phyloP scores from a whole-genome alignment of 2,797 vertebrate species.

The Ataeniobius toweri region DNA sequence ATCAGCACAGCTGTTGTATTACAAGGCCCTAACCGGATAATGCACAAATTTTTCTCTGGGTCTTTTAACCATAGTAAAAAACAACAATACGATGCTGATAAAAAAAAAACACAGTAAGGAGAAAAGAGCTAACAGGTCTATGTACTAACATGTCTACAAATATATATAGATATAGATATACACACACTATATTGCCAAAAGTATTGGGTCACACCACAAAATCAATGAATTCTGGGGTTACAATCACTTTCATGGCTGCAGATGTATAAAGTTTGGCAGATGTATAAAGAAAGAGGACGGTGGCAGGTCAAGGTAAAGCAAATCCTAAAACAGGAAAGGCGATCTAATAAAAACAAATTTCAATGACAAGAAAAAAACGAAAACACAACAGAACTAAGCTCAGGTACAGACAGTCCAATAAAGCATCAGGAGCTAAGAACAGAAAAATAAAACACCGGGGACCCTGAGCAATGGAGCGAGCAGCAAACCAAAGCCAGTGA shows the following conservation, averaged over 20 bases:
- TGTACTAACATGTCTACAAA: no score
- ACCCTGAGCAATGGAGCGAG: constrained; percentile 39
- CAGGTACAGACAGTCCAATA: constrained; percentile 51
- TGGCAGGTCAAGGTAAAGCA: background rate
- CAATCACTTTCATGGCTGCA: no score
- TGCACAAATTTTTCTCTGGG: constrained; percentile 6
- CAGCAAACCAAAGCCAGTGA: constrained; percentile 35
- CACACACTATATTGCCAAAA: no score
- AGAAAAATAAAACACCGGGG: constrained; percentile 50
- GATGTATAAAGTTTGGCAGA: no score
- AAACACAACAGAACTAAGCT: constrained; percentile 7
- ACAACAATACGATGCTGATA: no score
- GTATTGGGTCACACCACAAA: no score
- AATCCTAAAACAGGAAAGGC: constrained; percentile 2
- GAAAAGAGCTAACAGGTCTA: no score
- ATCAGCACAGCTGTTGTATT: constrained; percentile 41
- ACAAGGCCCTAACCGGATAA: constrained; percentile 11
- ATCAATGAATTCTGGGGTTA: no score
- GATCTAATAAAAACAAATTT: constrained; percentile 28
- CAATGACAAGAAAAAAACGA: constrained; percentile 15
- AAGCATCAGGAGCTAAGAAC: constrained; percentile 38
- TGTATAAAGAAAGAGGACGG: background rate
- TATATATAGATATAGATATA: no score
- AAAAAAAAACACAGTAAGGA: no score
- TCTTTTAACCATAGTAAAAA: no score